Conservation (phyloP, 2,888 invertebrate species). For the Adelphocoris suturalis region DNA sequence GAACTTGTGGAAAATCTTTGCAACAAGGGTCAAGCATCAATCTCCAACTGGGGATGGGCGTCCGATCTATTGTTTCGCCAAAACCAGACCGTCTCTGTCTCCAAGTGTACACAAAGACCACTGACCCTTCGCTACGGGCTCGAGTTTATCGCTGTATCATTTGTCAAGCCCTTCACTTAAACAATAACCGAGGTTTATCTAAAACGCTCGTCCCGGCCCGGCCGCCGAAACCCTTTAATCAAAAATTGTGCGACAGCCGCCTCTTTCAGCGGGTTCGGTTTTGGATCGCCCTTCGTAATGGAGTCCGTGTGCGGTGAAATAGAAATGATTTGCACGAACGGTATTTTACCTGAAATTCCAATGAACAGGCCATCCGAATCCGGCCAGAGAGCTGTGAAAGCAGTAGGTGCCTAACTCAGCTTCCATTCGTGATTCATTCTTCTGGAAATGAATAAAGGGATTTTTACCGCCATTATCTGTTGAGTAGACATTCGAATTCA, state of each 20-base stretch:
- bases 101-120: constrained; percentile 16
- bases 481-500: too few species aligned
- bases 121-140: not conserved
- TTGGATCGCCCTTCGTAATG: not conserved
- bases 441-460: too few species aligned
- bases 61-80: not conserved
- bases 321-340: not conserved
- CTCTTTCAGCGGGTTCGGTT: not conserved
- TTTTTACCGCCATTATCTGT: too few species aligned
- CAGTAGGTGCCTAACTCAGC: not conserved
- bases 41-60: constrained; percentile 16
- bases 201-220: constrained; percentile 1
- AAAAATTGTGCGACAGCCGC: not conserved
- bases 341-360: not conserved
- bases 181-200: constrained; percentile 42
- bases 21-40: constrained; percentile 5
- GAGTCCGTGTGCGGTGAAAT: not conserved
- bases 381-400: not conserved
- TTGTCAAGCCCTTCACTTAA: constrained; percentile 13
- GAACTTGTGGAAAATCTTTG: constrained; percentile 14
- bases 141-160: constrained; percentile 17
- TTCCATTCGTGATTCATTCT: too few species aligned
- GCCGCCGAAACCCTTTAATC: not conserved
- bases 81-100: not conserved
- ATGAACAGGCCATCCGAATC: not conserved